phyloP scores from a whole-genome alignment of 2,888 invertebrate genomes.

The Parthenolecanium corni region DNA sequence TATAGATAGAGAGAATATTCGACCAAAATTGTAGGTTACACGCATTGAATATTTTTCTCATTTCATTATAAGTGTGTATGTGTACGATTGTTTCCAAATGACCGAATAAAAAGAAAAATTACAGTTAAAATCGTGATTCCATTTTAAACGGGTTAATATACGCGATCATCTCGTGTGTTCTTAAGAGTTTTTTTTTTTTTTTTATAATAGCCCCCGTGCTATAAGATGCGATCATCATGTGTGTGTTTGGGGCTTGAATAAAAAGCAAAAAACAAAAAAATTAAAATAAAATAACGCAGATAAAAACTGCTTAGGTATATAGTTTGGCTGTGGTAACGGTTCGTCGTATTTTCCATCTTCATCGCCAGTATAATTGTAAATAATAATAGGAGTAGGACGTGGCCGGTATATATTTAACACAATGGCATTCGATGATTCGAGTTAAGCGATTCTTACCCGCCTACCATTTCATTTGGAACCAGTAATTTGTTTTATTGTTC shows the following conservation, averaged over 20 bases:
- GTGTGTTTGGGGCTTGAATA: too few species aligned
- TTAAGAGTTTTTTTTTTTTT: too few species aligned
- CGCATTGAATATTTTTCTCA: conserved; percentile 28
- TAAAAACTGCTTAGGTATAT: conserved; percentile 27
- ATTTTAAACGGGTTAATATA: conserved; percentile 24
- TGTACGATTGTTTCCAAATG: conserved; percentile 27
- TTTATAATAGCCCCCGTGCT: conserved; percentile 11
- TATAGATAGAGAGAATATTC: background rate
- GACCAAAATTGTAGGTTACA: conserved; percentile 27
- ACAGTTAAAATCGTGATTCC: conserved; percentile 28
- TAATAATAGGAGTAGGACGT: conserved; percentile 23
- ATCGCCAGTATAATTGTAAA: conserved; percentile 25
- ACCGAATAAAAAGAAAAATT: conserved; percentile 27
- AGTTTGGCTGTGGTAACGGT: conserved; percentile 20
- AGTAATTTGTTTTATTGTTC: conserved; percentile 28
- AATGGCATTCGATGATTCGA: conserved; percentile 27
- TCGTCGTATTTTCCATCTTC: conserved; percentile 6
- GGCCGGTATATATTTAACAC: conserved; percentile 27
- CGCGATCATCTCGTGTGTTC: conserved; percentile 26
- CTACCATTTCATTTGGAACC: conserved; percentile 28
- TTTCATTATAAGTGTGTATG: conserved; percentile 25
- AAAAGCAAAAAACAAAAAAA: background rate
- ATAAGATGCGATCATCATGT: conserved; percentile 9
- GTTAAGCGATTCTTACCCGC: conserved; percentile 26
- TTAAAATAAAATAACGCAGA: conserved; percentile 15